phyloP scores from a whole-genome alignment of 2,113 vertebrate genomes.

The Chrysochloris asiatica region DNA sequence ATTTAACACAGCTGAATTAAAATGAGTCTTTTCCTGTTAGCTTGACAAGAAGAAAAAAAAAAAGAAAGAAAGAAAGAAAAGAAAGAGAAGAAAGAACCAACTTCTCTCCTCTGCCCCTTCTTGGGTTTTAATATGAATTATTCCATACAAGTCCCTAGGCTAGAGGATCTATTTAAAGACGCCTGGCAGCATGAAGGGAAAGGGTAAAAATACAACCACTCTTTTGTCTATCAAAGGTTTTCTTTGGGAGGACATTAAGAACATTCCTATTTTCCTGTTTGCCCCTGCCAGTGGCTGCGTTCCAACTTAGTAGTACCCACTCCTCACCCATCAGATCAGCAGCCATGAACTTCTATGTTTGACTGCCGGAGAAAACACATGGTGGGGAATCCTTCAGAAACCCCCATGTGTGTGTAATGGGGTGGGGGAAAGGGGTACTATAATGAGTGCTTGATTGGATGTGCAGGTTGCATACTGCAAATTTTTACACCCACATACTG shows the following conservation, averaged over 20 bases:
- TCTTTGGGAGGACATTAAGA: constrained; percentile 82
- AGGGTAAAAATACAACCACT: constrained; percentile 84
- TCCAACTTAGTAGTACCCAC: constrained; percentile 81
- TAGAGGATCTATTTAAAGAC: constrained; percentile 84
- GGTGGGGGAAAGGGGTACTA: background rate
- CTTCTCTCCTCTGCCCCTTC: constrained; percentile 61
- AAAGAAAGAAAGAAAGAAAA: background rate
- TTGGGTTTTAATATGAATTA: constrained; percentile 83
- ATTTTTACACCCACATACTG: constrained; percentile 42
- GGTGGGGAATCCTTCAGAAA: background rate
- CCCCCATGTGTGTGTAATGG: background rate
- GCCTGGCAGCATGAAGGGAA: constrained; percentile 84
- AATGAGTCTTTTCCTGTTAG: constrained; percentile 65
- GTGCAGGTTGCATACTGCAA: constrained; percentile 41
- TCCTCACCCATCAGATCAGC: constrained; percentile 72
- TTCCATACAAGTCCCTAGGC: constrained; percentile 81
- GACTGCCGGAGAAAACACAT: constrained; percentile 53
- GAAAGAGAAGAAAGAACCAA: constrained; percentile 52
- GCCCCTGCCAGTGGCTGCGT: constrained; percentile 76
- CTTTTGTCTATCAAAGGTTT: constrained; percentile 84
- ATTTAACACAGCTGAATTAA: constrained; percentile 76
- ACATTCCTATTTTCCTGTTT: constrained; percentile 74
- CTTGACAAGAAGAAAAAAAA: constrained; percentile 29
- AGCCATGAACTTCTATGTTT: constrained; percentile 19
- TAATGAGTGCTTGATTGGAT: background rate